Base-by-base conservation (phyloP, 2,113 vertebrate species). In the Catagonus wagneri region DNA sequence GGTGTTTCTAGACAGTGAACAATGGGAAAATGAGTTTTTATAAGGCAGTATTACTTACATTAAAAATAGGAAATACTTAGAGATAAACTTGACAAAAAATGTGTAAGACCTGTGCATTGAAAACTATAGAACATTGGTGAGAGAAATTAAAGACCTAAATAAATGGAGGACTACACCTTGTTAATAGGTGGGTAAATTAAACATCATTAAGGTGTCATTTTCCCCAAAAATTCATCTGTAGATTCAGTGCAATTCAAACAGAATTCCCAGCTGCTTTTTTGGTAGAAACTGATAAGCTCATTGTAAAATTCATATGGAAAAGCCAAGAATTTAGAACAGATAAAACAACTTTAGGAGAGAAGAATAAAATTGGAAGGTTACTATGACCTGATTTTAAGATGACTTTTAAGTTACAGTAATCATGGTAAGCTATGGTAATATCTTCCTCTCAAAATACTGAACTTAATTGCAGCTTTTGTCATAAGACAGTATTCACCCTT, bases 61-160 rank as follows among this genome's bases (percentile, higher is more conserved):
- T 90, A 80, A 95, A 95, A 93, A 61, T 69, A 32, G 39, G 29
- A 86, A 95, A n/a, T 72, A 54, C 16, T 75, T 81, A 89, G 22
- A 96, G 83, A 83, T 87, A 56, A 84, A 71, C 74, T 61, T 91
- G 39, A 87, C 27, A 83, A 60, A 58, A 68, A 23, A 50, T 75
- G 17, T 89, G 6, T 81, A 91, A 79, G 68, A 39, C 25, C 29
- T 91, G 6, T 54, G 19, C 15, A 25, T 19, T 54, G 50, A 61
- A 80, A 50, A 61, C n/a, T 54, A 34, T n/a, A 32, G 72, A 94
- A 50, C 17, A 61, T 61, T 83, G 23, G 27, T 80, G 78, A 83
- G 54, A 90, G 61, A 94, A 88, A 80, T 75, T 74, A 54, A 44
- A 83, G 65, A 84, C 36, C 76, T n/a, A 93, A 68, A 50, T 76